Percentiles rank a stretch among this genome's conserved stretches.
Conservation (phyloP, 2,113 vertebrate species). For the Cryptomyrus ogoouensis region DNA sequence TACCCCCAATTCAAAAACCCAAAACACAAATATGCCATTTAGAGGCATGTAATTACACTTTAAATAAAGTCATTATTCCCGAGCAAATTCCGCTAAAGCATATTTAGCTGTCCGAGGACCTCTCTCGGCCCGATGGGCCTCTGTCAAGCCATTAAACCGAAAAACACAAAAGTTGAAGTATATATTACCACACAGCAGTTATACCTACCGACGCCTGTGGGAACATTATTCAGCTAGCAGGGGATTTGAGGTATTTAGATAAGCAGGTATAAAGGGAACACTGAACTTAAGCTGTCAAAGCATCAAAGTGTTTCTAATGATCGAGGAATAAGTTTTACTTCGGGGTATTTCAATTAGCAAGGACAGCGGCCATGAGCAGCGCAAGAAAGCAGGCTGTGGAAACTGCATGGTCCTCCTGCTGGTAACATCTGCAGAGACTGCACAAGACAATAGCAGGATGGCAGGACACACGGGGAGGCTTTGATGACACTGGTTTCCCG, state of each 20-base stretch:
- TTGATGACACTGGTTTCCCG: not conserved
- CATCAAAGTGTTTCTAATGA: not conserved
- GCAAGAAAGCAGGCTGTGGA: not conserved
- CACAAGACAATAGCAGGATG: not conserved
- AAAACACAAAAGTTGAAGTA: not conserved
- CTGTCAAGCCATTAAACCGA: not conserved
- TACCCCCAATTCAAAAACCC: not conserved
- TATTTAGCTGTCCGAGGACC: slow-evolving; percentile 21
- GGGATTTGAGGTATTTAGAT: slow-evolving; percentile 7
- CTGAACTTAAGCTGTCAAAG: not conserved
- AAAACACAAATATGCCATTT: not conserved
- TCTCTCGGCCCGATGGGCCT: not conserved
- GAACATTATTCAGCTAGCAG: slow-evolving; percentile 10
- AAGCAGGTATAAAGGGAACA: not conserved
- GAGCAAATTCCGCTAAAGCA: not conserved
- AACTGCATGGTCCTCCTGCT: not conserved
- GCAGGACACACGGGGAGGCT: not conserved
- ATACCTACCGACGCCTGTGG: slow-evolving; percentile 16
- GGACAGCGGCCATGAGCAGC: not conserved
- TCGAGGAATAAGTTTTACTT: not conserved
- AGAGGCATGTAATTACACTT: not conserved
- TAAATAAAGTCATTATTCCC: not conserved
- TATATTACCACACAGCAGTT: slow-evolving; percentile 27
- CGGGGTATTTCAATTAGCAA: not conserved
- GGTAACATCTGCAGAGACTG: not conserved